Evolutionary conservation across 2,797 vertebrate species (phyloP), one percentile per base, ranked within the genome.

Genomic region (Podargus strigoides): DNA sequence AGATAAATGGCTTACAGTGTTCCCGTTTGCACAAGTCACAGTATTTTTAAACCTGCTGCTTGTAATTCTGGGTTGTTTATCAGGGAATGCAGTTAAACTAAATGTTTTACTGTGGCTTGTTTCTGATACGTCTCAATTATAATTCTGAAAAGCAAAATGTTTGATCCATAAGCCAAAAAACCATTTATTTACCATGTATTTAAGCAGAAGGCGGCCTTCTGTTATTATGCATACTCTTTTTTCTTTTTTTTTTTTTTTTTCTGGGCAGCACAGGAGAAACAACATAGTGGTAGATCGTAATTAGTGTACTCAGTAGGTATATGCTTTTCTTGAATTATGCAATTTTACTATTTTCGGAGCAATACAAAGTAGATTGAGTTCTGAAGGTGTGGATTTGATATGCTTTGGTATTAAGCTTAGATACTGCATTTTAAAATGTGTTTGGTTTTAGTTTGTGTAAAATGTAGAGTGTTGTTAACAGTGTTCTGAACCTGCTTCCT

Each of bases 1-100:
- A 77, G 94, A 94, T 97, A 93, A 96, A 96, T 93, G 92, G 95
- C 95, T 96, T 97, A 90, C 59, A 91, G 72, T 90, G 90, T 94
- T 96, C 93, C 93, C 81, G 47, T 94, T 94, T 95, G 94, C 86
- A 95, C 80, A 55, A 93, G 91, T 92, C 86, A 59, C 76, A 80
- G 78, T 96, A 94, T 97, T 97, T 97, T 97, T 95, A 93, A 97
- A 96, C 93, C 88, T 90, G 26, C 91, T 74, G 36, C 49, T 64
- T 28, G 16, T 94, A 94, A 90, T 93, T 80, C 86, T 90, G 39
- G 30, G 75, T 90, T 95, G 91, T 93, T 95, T 91, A 80, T 90
- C 76, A 74, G 19, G 30, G 60, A 92, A 37, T 94, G 39, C 49
- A 74, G 77, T 91, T 87, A 85, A 89, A 39, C 64, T 67, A 41